Conservation (phyloP, 2,797 vertebrate species). For the Myotis planiceps region DNA sequence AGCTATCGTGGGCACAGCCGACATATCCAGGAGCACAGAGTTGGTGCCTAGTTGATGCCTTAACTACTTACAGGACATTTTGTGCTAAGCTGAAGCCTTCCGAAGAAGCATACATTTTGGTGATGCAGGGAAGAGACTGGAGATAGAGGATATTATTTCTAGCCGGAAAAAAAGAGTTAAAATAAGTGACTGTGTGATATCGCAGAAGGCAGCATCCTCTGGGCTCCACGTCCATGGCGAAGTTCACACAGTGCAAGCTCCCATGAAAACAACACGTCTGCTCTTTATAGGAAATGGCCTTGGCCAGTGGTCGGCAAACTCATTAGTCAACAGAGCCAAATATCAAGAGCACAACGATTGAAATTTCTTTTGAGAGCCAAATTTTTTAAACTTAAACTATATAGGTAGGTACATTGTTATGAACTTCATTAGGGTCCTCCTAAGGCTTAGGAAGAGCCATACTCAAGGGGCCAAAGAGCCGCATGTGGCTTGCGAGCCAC, state of each 20-base stretch:
- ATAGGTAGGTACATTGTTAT: no score
- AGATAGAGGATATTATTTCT: conserved; percentile 76
- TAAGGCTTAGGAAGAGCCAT: no score
- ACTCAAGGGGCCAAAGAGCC: no score
- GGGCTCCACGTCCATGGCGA: conserved; percentile 70
- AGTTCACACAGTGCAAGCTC: conserved; percentile 65
- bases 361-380: no score
- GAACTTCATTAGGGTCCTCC: no score
- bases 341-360: no score
- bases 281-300: conserved; percentile 60
- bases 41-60: neutral
- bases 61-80: conserved; percentile 38
- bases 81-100: conserved; percentile 72
- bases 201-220: conserved; percentile 52
- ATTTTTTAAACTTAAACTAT: no score
- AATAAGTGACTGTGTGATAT: conserved; percentile 61
- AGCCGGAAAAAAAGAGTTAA: conserved; percentile 60
- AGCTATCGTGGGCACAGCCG: conserved; percentile 40
- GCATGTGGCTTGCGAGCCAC: no score
- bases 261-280: conserved; percentile 47
- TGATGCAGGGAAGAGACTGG: neutral
- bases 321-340: no score
- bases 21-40: neutral
- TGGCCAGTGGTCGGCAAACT: neutral
- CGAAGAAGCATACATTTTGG: conserved; percentile 45